A percentile compares a stretch with the other conserved stretches of the same genome.
Evolutionary conservation across 2,797 vertebrate species (phyloP).

Genomic region (Carcharodon carcharias): DNA sequence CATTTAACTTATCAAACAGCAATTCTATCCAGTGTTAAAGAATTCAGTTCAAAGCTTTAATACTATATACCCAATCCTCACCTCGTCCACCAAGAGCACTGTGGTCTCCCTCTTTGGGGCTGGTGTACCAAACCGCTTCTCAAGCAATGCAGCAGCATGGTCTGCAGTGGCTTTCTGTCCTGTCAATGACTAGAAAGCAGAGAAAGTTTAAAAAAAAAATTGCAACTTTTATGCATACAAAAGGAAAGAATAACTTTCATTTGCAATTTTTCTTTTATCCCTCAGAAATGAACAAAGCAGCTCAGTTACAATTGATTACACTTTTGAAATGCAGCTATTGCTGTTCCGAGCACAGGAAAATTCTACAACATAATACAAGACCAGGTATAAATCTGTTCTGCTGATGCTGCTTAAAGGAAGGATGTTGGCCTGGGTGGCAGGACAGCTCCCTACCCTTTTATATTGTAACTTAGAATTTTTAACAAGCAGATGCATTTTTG

Average conservation of each 20-base stretch:
- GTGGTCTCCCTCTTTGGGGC: slow-evolving; percentile 73
- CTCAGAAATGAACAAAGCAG: neutral
- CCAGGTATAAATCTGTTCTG: neutral
- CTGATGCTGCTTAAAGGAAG: neutral
- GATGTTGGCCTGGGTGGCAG: neutral
- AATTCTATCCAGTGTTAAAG: neutral
- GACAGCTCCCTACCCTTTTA: neutral
- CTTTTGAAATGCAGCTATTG: neutral
- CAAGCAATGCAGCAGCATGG: slow-evolving; percentile 77
- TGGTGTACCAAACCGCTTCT: slow-evolving; percentile 69
- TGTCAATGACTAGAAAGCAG: slow-evolving; percentile 68
- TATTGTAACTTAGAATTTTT: neutral
- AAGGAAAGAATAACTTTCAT: neutral
- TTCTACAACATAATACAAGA: too few species aligned
- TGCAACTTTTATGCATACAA: neutral
- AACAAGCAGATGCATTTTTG: neutral
- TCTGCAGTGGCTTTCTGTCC: slow-evolving; percentile 80
- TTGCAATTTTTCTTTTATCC: neutral
- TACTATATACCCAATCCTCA: slow-evolving; percentile 47
- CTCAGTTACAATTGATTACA: neutral
- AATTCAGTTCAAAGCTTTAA: neutral
- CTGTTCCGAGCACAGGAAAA: neutral
- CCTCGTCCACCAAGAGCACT: slow-evolving; percentile 86
- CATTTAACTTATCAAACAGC: neutral
- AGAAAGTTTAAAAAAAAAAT: neutral